A percentile compares a stretch with the other conserved stretches of the same genome.
Evolutionary conservation across 2,888 invertebrate species (phyloP).

Genomic region (Anoplius nigerrimus): DNA sequence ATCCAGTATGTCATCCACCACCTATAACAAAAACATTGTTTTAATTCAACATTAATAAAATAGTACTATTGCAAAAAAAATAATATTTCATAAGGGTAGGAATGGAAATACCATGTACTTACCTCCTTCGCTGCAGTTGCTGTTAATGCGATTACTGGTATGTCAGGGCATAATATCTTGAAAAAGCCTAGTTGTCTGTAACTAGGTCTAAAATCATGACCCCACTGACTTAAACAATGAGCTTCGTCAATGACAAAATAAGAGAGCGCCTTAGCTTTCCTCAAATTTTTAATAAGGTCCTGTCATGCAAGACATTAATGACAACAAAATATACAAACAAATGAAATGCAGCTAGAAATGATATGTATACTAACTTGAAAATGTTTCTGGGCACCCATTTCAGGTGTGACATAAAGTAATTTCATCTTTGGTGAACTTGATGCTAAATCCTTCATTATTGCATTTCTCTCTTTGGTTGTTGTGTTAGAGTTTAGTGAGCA

Average conservation of each 20-base stretch:
- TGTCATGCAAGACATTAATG: conserved; percentile 57
- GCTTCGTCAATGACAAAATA: conserved; percentile 98
- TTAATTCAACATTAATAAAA: neutral
- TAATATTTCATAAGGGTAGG: conserved; percentile 5
- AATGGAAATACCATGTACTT: too few species aligned
- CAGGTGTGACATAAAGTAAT: conserved; percentile 97
- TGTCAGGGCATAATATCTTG: conserved; percentile 78
- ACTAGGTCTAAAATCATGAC: conserved; percentile 97
- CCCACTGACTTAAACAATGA: conserved; percentile 99
- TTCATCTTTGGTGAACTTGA: conserved; percentile 83
- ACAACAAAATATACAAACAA: conserved; percentile 8
- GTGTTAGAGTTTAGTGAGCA: conserved; percentile 96
- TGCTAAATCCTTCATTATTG: conserved; percentile 86
- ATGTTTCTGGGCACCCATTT: conserved; percentile 87
- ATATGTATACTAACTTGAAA: conserved; percentile 61
- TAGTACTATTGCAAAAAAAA: too few species aligned
- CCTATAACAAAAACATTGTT: conserved; percentile 75
- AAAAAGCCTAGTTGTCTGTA: conserved; percentile 91
- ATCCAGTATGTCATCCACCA: conserved; percentile 87
- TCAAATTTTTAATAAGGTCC: conserved; percentile 81
- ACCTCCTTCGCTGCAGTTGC: conserved; percentile 91
- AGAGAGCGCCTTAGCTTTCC: conserved; percentile 86
- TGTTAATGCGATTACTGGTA: conserved; percentile 93
- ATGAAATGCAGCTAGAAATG: neutral
- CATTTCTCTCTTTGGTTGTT: conserved; percentile 83